phyloP scores from a whole-genome alignment of 2,888 invertebrate species.

The Pelosia muscerda region DNA sequence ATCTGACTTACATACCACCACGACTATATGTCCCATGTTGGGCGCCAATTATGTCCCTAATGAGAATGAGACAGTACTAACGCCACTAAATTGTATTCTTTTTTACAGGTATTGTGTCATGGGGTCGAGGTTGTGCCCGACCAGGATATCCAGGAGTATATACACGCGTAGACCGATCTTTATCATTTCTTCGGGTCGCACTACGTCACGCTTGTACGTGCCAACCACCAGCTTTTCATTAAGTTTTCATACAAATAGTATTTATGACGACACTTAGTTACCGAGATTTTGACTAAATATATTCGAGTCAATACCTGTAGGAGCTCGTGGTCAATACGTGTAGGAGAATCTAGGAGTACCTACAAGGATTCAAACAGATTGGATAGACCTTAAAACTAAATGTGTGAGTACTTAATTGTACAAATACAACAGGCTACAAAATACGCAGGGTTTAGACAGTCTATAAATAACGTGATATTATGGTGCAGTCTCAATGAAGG shows the following conservation, averaged over 20 bases:
- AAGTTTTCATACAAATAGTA: conserved; percentile 15
- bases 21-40: background rate
- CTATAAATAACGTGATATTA: too few relatives aligned
- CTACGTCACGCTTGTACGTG: conserved; percentile 79
- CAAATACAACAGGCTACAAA: background rate
- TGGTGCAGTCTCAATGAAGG: too few relatives aligned
- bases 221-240: conserved; percentile 63
- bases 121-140: conserved; percentile 92
- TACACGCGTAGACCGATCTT: conserved; percentile 75
- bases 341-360: too few relatives aligned
- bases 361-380: background rate
- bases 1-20: background rate
- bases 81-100: background rate
- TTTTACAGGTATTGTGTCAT: conserved; percentile 90
- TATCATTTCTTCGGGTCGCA: conserved; percentile 79
- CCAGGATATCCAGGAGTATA: conserved; percentile 86
- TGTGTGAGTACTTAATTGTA: too few relatives aligned
- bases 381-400: background rate
- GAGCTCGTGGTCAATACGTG: too few relatives aligned
- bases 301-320: background rate
- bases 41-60: background rate
- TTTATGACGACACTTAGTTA: background rate
- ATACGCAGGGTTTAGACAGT: too few relatives aligned
- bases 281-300: background rate
- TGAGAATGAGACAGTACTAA: background rate